Evolutionary conservation across 2,888 invertebrate genomes (phyloP).

Genomic region (Omphaloscelis lunosa): DNA sequence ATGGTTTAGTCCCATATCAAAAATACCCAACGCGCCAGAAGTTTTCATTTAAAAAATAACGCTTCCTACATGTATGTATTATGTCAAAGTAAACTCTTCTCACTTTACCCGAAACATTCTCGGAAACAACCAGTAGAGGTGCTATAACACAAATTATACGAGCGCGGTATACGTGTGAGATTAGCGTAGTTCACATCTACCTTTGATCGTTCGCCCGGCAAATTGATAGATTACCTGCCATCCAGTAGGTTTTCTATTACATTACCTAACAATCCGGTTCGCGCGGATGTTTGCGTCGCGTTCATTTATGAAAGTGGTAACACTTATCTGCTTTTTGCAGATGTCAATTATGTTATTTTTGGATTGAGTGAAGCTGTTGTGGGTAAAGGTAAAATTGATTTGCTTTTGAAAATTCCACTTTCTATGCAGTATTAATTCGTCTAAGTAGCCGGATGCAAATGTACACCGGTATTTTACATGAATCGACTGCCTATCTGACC

Average conservation of each 20-base stretch:
- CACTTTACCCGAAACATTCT: background rate
- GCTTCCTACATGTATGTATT: background rate
- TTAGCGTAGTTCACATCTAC: slow-evolving; percentile 68
- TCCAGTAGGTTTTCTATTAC: slow-evolving; percentile 59
- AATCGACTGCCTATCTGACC: background rate
- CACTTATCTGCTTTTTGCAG: slow-evolving; percentile 46
- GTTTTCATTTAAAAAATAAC: too few species aligned
- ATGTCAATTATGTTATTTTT: slow-evolving; percentile 18
- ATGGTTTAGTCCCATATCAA: too few species aligned
- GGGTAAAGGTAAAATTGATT: background rate
- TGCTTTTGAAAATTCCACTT: background rate
- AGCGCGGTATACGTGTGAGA: slow-evolving; percentile 59
- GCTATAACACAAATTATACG: slow-evolving; percentile 60
- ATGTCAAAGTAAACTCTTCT: background rate
- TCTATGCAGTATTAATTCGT: too few species aligned
- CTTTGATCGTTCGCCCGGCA: slow-evolving; percentile 79
- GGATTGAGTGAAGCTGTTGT: background rate
- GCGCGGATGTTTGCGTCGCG: slow-evolving; percentile 38
- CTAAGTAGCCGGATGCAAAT: too few species aligned
- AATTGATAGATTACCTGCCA: slow-evolving; percentile 75
- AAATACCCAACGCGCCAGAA: too few species aligned
- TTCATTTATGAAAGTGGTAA: slow-evolving; percentile 37
- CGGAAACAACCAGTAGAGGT: slow-evolving; percentile 46
- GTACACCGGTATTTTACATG: background rate
- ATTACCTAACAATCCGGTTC: slow-evolving; percentile 49